Evolutionary conservation across 2,888 invertebrate genomes (phyloP), one percentile per base, ranked within the genome.

Genomic region (Eurois occulta): DNA sequence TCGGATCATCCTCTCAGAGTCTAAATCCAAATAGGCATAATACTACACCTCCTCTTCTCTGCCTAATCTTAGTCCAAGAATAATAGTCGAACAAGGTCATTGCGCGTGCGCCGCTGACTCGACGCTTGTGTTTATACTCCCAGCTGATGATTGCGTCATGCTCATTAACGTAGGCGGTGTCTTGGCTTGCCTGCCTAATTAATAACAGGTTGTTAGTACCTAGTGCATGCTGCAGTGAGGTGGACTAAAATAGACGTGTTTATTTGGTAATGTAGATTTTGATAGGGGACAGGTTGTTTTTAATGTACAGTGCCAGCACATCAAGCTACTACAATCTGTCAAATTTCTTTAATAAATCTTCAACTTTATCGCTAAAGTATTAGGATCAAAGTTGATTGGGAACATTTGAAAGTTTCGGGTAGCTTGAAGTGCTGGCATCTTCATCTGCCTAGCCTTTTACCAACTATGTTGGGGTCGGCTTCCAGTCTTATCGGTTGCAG

Each of bases 81-180:
- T 90, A 94, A 94, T 94, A 93, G 80, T 91, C 92, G 94, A 93
- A 93, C 96, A 95, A 96, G 96, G 96, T 91, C 93, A 87, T 72
- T 84, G 89, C 91, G 91, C 90, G 89, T 88, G 91, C 90, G 90
- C 87, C 89, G 85, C 85, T 83, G 85, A 84, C 83, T 87, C 83
- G 85, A 75, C 86, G 81, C 78, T 90, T 81, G 83, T 85, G 84
- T 87, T 87, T 87, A 86, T 87, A 86, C 77, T 85, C 80, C 86
- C 92, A 93, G 91, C 92, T 92, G 92, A 90, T 80, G 87, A 88
- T 93, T 92, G 86, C 92, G 89, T 92, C 93, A 93, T 72, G 35
- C 11, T 71, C 72, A 77, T 83, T 85, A 83, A 41, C 58, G 80
- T 80, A 67, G 83, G 68, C 35, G 72, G 64, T 68, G 55, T 78